A percentile compares a stretch with the other conserved stretches of the same genome.
Evolutionary conservation across 2,888 invertebrate genomes (phyloP).

Genomic region (Clepsis dumicolana): DNA sequence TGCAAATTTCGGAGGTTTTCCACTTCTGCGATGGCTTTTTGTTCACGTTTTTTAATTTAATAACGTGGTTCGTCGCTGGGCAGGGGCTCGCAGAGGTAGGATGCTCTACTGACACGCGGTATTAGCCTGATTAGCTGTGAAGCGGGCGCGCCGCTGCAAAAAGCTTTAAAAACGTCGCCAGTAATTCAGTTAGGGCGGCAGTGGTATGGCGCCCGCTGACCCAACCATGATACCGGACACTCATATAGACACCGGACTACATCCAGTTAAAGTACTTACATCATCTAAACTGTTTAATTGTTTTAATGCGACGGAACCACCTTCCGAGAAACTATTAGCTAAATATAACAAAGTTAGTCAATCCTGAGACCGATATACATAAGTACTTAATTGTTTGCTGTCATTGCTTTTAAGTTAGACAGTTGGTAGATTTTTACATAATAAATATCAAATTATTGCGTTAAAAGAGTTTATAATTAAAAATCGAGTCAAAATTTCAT

Average conservation of each 20-base stretch:
- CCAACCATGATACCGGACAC: slow-evolving; percentile 56
- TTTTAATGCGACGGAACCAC: not conserved
- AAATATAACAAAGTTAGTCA: not conserved
- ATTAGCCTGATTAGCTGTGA: slow-evolving; percentile 77
- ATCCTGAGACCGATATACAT: not conserved
- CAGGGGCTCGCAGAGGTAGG: slow-evolving; percentile 48
- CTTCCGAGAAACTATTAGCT: not conserved
- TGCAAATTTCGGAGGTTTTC: slow-evolving; percentile 35
- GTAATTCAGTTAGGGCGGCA: slow-evolving; percentile 75
- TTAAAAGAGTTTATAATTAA: slow-evolving; percentile 1
- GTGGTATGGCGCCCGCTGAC: slow-evolving; percentile 52
- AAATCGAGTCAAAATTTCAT: slow-evolving; percentile 55
- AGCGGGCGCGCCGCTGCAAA: slow-evolving; percentile 69
- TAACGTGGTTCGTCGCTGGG: slow-evolving; percentile 54
- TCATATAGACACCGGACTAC: not conserved
- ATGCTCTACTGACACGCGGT: slow-evolving; percentile 65
- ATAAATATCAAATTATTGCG: not conserved
- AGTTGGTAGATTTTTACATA: not conserved
- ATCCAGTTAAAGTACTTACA: not conserved
- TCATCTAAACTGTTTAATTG: not conserved
- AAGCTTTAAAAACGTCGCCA: slow-evolving; percentile 80
- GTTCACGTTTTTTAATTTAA: slow-evolving; percentile 59
- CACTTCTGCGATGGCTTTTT: slow-evolving; percentile 51
- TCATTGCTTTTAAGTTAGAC: not conserved
- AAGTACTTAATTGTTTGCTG: not conserved